Base-by-base conservation (phyloP, 2,888 invertebrate genomes). In the Agriopis leucophaearia region DNA sequence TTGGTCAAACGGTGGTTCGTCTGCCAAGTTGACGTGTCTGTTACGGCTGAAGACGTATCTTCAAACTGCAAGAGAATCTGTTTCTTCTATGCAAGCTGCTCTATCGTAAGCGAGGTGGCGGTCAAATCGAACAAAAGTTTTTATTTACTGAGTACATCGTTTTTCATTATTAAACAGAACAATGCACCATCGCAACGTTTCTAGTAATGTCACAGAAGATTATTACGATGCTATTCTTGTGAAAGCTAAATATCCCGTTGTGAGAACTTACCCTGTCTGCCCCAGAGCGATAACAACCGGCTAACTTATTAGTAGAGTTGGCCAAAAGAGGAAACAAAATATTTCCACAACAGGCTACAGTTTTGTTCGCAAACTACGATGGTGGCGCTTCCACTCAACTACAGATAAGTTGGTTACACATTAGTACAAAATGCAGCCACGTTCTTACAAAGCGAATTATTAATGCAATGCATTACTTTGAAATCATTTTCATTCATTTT, bases 401-500 rank as follows among this genome's bases (percentile, higher is more conserved):
- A 5, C n/a, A 4, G 7, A 40, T 54, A 12, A 54, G 36, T 35
- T 51, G 13, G 35, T 54, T 10, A 6, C 9, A 42, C 13, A n/a
- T n/a, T 54, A 40, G 40, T 18, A 55, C 18, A 27, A 27, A 56
- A 56, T n/a, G 10, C 15, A 36, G 51, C 35, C 8, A 12, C 12
- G 38, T n/a, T 48, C 48, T 35, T 44, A 42, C 44, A 57, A 64
- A 64, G 35, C 51, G 15, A 51, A 51, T 62, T 44, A 57, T 66
- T 66, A 18, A 61, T 62, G 61, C 52, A 52, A 44, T 57, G 44
- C 50, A 56, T 48, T 62, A 52, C 52, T 61, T 61, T 42, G 45
- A 44, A 52, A 57, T 57, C 35, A 16, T 51, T 42, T 57, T 51
- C n/a, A 63, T 63, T 57, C 54, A n/a, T 52, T 40, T 38, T 40